These are phyloP conservation scores for Epizoanthus fatuus DNA, from an alignment of 92 coral and sea anemone species.

Conservation along the genomic window DNA sequence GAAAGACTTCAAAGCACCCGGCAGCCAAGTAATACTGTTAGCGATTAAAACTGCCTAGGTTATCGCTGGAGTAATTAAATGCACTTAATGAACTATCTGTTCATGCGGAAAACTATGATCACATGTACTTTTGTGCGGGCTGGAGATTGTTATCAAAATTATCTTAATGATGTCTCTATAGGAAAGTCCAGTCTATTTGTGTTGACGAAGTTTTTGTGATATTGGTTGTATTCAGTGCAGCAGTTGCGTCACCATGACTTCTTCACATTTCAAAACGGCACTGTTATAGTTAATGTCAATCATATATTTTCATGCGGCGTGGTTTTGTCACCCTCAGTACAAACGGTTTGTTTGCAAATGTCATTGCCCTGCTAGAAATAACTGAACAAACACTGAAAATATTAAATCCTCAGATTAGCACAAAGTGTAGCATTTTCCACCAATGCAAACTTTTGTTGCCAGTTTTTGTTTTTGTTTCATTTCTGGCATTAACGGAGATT, in stretches of 20 bases:
- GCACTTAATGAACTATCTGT: constrained; percentile 37
- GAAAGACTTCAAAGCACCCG: constrained; percentile 47
- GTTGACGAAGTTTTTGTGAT: background rate
- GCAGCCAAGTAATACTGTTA: constrained; percentile 29
- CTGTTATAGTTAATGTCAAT: background rate
- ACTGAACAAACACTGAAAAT: background rate
- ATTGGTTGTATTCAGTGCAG: background rate
- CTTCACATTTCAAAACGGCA: background rate
- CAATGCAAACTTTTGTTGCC: background rate
- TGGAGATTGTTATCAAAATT: constrained; percentile 23
- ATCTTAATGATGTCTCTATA: constrained; percentile 22
- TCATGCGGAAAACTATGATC: constrained; percentile 39
- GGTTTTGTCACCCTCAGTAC: too few relatives aligned
- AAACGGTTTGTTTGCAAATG: too few relatives aligned
- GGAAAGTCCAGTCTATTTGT: background rate
- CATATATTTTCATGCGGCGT: background rate
- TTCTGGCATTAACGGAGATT: background rate
- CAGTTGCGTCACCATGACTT: too few relatives aligned
- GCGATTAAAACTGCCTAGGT: constrained; percentile 52
- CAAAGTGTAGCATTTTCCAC: background rate
- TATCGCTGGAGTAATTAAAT: constrained; percentile 25
- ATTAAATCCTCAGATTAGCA: background rate
- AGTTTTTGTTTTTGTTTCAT: background rate
- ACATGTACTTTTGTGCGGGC: background rate
- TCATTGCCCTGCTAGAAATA: background rate